Evolutionary conservation across 1,140 invertebrate species (phyloP), one percentile per base, ranked within the genome.

Genomic region (Dinoponera quadriceps): DNA sequence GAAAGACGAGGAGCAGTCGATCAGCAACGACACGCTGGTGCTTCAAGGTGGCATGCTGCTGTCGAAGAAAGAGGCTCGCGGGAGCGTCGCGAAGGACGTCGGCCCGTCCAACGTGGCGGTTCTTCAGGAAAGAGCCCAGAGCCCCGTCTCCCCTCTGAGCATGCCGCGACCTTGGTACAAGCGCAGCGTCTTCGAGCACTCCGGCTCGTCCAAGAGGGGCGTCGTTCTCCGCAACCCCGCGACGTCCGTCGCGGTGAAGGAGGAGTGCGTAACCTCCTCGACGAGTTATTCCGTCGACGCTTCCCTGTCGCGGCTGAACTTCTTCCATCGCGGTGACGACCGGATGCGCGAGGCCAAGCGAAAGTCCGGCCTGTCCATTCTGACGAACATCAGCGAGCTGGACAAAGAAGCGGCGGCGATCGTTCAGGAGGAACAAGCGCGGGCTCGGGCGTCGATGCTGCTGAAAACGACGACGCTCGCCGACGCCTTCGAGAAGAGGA

Each of bases 361-460:
- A 29, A 95, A 94, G 71, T 96, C 96, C 0, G 95, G 95, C 13
- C 91, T 96, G 11, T 96, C 96, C 27, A 95, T 97, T 75, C 91
- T 97, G n/a, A 96, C 96, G 0, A 97, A 97, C 90, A 97, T 97
- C 83, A 97, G 97, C 90, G 97, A 97, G 89, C 93, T 97, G 27
- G 97, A 98, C 91, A 95, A 96, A 88, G 96, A 97, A 93, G 97
- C 97, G 1, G 95, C 96, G 0, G 96, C 96, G 90, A 97, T 97
- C 78, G 95, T 97, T 38, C 95, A 96, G 75, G 94, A 95, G 86
- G 95, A 95, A 83, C 94, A 95, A 77, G 94, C 93, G 22, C 92
- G 90, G 44, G 92, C 89, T 44, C 89, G 91, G 78, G 92, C 87
- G 20, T 92, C 87, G 27, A 91, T 89, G 92, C 73, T 90, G 71